Conservation (phyloP, 1,140 invertebrate genomes). For the Harpegnathos saltator region DNA sequence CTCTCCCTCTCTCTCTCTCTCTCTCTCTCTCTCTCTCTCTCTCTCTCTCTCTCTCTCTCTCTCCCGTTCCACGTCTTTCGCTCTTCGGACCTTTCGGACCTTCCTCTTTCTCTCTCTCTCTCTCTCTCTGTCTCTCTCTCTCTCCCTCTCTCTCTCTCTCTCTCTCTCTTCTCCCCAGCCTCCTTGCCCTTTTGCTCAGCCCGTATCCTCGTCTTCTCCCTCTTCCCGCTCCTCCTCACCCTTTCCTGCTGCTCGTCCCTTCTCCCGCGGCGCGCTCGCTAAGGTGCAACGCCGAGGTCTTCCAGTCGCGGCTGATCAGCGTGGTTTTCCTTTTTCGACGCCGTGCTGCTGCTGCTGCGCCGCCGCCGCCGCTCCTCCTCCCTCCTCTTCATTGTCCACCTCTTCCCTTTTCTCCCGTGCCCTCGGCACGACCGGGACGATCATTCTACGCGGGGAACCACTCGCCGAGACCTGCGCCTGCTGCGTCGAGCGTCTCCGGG, state of each 20-base stretch:
- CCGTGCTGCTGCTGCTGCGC: constrained; percentile 29
- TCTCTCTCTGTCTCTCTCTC: constrained; percentile 41
- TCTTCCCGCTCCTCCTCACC: constrained; percentile 16
- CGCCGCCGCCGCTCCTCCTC: constrained; percentile 44
- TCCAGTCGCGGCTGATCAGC: constrained; percentile 70
- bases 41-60: constrained; percentile 29
- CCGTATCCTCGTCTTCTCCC: constrained; percentile 44
- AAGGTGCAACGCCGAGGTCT: constrained; percentile 74
- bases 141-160: constrained; percentile 47
- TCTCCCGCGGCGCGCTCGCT: constrained; percentile 44
- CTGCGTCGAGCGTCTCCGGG: too few relatives aligned
- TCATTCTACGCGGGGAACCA: constrained; percentile 49
- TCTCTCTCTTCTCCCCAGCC: constrained; percentile 45
- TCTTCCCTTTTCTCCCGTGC: constrained; percentile 55
- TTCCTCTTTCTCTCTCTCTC: not conserved
- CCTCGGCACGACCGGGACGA: constrained; percentile 16
- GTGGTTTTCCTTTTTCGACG: constrained; percentile 74
- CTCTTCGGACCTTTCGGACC: not conserved
- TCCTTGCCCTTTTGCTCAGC: constrained; percentile 49
- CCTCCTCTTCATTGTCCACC: constrained; percentile 43
- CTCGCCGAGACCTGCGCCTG: not conserved
- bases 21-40: constrained; percentile 11
- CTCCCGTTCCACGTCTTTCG: constrained; percentile 12
- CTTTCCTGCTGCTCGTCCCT: constrained; percentile 62
- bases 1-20: not conserved